These are phyloP conservation scores for Haliclona indistincta DNA, from an alignment of 37 sponge, comb jelly and placozoan genomes.

Conservation along the genomic window DNA sequence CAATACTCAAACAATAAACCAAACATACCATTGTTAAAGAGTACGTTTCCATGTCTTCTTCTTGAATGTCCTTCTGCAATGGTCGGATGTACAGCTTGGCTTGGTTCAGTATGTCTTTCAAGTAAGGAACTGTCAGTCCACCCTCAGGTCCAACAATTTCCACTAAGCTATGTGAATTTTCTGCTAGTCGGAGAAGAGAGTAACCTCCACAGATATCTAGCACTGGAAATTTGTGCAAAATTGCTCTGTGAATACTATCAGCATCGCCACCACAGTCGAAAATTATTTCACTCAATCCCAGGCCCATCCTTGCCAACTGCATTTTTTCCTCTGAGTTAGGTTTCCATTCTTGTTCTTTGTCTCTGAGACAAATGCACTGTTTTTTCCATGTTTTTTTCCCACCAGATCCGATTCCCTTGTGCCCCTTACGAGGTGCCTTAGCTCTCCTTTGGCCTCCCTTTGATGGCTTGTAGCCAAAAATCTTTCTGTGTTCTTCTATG, in stretches of 20 bases:
- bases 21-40: neutral
- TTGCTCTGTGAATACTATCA: neutral
- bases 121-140: conserved; percentile 19
- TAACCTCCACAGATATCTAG: conserved; percentile 25
- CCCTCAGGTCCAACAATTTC: conserved; percentile 14
- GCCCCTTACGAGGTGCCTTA: neutral
- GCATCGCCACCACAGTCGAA: conserved; percentile 20
- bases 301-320: conserved; percentile 16
- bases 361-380: neutral
- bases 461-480: conserved; percentile 7
- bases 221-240: conserved; percentile 1
- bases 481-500: conserved; percentile 5
- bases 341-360: neutral
- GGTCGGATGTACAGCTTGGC: conserved; percentile 30
- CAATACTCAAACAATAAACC: neutral
- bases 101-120: conserved; percentile 27
- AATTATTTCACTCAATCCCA: conserved; percentile 9
- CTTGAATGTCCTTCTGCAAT: conserved; percentile 13
- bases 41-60: neutral
- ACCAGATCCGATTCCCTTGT: too few species aligned
- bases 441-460: neutral
- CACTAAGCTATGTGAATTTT: conserved; percentile 11
- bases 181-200: conserved; percentile 20
- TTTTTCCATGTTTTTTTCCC: conserved; percentile 1
- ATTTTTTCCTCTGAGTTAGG: conserved; percentile 25